Evolutionary conservation across 2,113 vertebrate genomes (phyloP).

Genomic region (Heteronetta atricapilla): DNA sequence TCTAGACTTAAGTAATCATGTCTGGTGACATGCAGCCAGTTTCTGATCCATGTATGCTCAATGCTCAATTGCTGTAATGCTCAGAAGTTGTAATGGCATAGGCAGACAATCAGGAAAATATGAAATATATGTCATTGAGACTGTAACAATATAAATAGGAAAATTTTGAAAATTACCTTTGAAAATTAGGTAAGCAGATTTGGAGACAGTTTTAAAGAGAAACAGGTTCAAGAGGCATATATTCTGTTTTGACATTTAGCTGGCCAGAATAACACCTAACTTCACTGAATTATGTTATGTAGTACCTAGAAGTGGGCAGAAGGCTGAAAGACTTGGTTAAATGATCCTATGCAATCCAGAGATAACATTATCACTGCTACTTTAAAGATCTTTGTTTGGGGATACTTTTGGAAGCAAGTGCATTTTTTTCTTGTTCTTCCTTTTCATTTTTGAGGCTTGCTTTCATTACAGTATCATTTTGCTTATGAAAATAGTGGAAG

Average conservation of each 20-base stretch:
- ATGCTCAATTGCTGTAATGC: not conserved
- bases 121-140: not conserved
- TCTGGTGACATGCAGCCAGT: not conserved
- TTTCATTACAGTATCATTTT: not conserved
- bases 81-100: not conserved
- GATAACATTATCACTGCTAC: not conserved
- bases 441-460: not conserved
- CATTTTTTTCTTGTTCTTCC: not conserved
- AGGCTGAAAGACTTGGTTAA: not conserved
- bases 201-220: not conserved
- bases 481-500: not conserved
- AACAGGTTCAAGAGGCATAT: not conserved
- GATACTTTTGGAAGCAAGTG: not conserved
- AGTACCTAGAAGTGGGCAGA: not conserved
- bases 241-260: not conserved
- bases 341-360: not conserved
- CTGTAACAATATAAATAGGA: not conserved
- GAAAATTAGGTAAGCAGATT: not conserved
- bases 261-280: not conserved
- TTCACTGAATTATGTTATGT: fast-evolving
- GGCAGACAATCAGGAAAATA: not conserved
- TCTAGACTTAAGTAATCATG: not conserved
- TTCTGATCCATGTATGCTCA: not conserved
- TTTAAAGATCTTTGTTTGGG: not conserved
- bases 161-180: not conserved